Conservation (phyloP, 2,888 invertebrate genomes). For the Margaritifera margaritifera region DNA sequence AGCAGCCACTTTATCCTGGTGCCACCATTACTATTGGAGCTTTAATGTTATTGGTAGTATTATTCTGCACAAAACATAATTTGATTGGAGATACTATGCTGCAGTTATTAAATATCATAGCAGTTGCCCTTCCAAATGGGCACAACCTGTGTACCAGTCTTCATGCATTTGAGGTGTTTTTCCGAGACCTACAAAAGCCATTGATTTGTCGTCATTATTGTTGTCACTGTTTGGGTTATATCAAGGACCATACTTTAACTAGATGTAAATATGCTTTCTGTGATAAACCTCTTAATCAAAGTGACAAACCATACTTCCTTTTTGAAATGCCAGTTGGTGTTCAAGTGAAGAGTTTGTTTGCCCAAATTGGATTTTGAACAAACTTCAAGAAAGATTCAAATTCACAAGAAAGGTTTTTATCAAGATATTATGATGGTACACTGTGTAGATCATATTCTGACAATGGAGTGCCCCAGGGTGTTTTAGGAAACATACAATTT, state of each 20-base stretch:
- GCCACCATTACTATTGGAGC: conserved; percentile 19
- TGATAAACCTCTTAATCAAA: neutral
- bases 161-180: conserved; percentile 17
- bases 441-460: conserved; percentile 11
- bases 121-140: conserved; percentile 12
- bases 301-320: conserved; percentile 15
- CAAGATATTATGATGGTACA: conserved; percentile 22
- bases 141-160: conserved; percentile 13
- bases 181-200: conserved; percentile 20
- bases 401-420: neutral
- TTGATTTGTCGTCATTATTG: conserved; percentile 20
- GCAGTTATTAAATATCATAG: conserved; percentile 15
- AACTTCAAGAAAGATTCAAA: conserved; percentile 12
- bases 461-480: conserved; percentile 9
- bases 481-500: conserved; percentile 27
- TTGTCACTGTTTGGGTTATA: too few species aligned
- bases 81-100: conserved; percentile 17
- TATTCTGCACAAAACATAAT: conserved; percentile 24
- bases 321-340: conserved; percentile 20
- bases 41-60: conserved; percentile 28
- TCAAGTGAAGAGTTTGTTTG: conserved; percentile 9
- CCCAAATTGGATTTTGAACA: conserved; percentile 5
- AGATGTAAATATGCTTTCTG: conserved; percentile 12
- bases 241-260: neutral
- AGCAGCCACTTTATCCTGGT: conserved; percentile 23